Evolutionary conservation across 1,140 invertebrate genomes (phyloP), one percentile per base, ranked within the genome.

Genomic region (Ostrea denselamellosa): DNA sequence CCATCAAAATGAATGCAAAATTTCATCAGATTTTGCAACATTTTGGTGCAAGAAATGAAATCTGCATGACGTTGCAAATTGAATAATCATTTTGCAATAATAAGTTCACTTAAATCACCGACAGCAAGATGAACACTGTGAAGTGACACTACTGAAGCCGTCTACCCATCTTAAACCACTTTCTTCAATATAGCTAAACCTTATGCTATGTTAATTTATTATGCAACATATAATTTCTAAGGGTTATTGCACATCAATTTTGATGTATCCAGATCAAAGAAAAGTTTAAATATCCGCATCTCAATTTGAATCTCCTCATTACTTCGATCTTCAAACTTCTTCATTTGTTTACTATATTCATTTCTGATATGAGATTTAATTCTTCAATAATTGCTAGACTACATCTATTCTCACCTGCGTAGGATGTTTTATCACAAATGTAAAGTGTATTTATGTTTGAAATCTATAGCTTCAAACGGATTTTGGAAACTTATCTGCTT

Each of bases 371-470:
- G 28, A 12, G 22, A 77, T 12, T 44, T 44, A 44, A 44, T 44
- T 44, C 34, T 25, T 14, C 68, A 12, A 77, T 77, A 28, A 77
- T 77, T 28, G 22, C 22, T 14, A 25, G 25, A 8, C 7, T 34
- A 34, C 68, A 28, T 77, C 25, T 34, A 77, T 77, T 44, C 34
- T 5, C 5, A 5, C 34, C 34, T 77, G 68, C 25, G 68, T 28
- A 77, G 68, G 58, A 77, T 34, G 68, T 34, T 77, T n/a, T 77
- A 77, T 77, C 22, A 28, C 68, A 22, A 12, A 77, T 4, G 25
- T 34, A 34, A 34, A 77, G 25, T 77, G 68, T 25, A 77, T 77
- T 77, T 77, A 77, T 10, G 22, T 77, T 62, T 62, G 56, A 62
- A 62, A 62, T 62, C 14, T n/a, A 62, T n/a, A 62, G 17, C 56